These are phyloP conservation scores for Ips nitidus DNA, from an alignment of 1,140 invertebrate genomes.

Conservation along the genomic window DNA sequence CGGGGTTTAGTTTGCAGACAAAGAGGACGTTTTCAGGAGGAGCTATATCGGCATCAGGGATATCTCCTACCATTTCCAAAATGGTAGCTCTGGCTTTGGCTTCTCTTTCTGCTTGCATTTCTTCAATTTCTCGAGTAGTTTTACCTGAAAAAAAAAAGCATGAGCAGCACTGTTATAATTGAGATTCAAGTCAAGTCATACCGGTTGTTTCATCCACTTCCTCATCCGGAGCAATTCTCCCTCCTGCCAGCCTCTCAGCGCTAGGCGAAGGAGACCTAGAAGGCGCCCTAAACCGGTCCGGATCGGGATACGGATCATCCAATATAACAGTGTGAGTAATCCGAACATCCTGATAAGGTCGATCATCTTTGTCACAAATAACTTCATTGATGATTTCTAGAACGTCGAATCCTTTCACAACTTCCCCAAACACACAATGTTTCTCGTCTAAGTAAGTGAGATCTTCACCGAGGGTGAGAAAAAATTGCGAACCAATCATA, in stretches of 20 bases:
- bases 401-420: slow-evolving; percentile 89
- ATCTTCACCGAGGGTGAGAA: slow-evolving; percentile 88
- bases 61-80: slow-evolving; percentile 97
- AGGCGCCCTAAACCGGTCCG: slow-evolving; percentile 73
- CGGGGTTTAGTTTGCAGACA: slow-evolving; percentile 99
- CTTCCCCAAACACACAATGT: slow-evolving; percentile 97
- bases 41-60: slow-evolving; percentile 95
- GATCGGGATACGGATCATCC: slow-evolving; percentile 95
- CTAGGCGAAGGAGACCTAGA: slow-evolving; percentile 85
- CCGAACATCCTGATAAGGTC: slow-evolving; percentile 94
- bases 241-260: slow-evolving; percentile 75
- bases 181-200: neutral
- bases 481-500: slow-evolving; percentile 97
- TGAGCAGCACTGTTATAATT: neutral
- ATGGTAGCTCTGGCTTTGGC: slow-evolving; percentile 96
- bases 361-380: slow-evolving; percentile 87
- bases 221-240: slow-evolving; percentile 92
- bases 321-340: slow-evolving; percentile 97
- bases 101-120: slow-evolving; percentile 88
- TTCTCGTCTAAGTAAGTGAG: slow-evolving; percentile 89
- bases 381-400: slow-evolving; percentile 84
- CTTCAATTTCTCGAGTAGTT: slow-evolving; percentile 79
- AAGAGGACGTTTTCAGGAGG: slow-evolving; percentile 99
- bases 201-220: slow-evolving; percentile 90
- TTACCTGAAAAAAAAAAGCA: slow-evolving; percentile 51